A percentile compares a stretch with the other conserved stretches of the same genome.
These are phyloP conservation scores for Trachythela sp. DNA, from an alignment of 64 coral and sea anemone species.

Conservation along the genomic window DNA sequence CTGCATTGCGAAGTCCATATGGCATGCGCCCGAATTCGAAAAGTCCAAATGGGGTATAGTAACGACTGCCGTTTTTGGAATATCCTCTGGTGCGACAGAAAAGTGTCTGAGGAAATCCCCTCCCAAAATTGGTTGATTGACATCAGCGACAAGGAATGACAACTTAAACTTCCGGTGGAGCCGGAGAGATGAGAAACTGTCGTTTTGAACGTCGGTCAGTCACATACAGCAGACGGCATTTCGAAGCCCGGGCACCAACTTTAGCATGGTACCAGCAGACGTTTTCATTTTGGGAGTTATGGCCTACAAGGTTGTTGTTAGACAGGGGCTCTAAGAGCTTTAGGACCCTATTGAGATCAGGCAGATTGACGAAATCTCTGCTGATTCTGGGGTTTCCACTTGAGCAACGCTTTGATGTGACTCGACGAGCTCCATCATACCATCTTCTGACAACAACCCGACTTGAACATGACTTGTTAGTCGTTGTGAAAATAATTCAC, in stretches of 20 bases:
- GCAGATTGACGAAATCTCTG: too few relatives aligned
- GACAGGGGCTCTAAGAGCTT: neutral
- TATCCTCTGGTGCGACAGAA: neutral
- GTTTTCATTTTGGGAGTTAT: neutral
- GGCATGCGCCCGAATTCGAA: too few relatives aligned
- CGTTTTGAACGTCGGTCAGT: neutral
- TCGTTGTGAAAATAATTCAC: neutral
- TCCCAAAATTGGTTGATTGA: neutral
- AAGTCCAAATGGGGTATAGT: too few relatives aligned
- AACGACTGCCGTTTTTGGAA: neutral
- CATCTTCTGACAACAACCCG: neutral
- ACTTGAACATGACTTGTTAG: neutral
- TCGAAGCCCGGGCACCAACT: neutral
- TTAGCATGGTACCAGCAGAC: neutral
- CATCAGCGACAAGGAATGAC: conserved; percentile 7
- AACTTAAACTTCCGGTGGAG: neutral
- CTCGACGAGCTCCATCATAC: neutral
- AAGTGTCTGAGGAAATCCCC: conserved; percentile 21
- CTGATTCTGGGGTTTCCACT: too few relatives aligned
- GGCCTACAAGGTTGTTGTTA: too few relatives aligned
- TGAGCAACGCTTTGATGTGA: too few relatives aligned
- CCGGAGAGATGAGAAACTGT: neutral
- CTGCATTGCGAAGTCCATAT: neutral
- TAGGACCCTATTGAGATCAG: conserved; percentile 21
- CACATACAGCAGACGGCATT: conserved; percentile 26